A percentile compares a stretch with the other conserved stretches of the same genome.
phyloP scores from a whole-genome alignment of 2,113 vertebrate genomes.

The Thunnus maccoyii region DNA sequence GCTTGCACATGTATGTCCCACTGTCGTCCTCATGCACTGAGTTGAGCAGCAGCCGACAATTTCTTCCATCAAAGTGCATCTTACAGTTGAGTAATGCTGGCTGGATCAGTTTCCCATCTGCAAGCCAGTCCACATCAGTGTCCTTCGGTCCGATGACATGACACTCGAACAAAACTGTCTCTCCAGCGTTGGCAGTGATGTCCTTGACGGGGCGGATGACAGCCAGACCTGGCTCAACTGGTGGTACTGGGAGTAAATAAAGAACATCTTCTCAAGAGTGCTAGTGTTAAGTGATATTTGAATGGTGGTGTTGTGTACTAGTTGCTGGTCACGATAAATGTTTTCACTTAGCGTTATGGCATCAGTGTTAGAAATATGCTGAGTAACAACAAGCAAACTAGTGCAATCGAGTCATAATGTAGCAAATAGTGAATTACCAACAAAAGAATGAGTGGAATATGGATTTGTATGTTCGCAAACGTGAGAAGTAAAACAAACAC shows the following conservation, averaged over 20 bases:
- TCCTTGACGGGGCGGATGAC: slow-evolving; percentile 92
- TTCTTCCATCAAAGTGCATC: slow-evolving; percentile 97
- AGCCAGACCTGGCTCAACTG: slow-evolving; percentile 90
- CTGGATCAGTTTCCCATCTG: slow-evolving; percentile 94
- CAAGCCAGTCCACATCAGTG: slow-evolving; percentile 97
- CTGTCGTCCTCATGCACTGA: slow-evolving; percentile 98
- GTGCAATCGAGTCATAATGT: neutral
- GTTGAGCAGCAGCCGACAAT: slow-evolving; percentile 94
- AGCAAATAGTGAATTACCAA: neutral
- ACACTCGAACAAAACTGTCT: slow-evolving; percentile 96
- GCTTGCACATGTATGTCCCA: slow-evolving; percentile 95
- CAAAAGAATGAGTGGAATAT: neutral
- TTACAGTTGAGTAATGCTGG: slow-evolving; percentile 98
- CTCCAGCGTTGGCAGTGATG: slow-evolving; percentile 94
- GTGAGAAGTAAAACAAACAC: neutral
- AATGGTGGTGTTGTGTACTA: neutral
- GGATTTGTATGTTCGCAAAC: neutral
- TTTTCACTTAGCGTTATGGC: neutral
- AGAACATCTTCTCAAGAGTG: slow-evolving; percentile 25
- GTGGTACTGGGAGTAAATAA: slow-evolving; percentile 82
- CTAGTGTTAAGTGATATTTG: neutral
- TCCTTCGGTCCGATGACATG: slow-evolving; percentile 93
- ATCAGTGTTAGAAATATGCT: neutral
- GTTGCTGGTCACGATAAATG: slow-evolving; percentile 3
- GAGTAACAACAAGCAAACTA: neutral